A percentile compares a stretch with the other conserved stretches of the same genome.
Conservation (phyloP, 2,888 invertebrate species). For the Patella ulyssiponensis region DNA sequence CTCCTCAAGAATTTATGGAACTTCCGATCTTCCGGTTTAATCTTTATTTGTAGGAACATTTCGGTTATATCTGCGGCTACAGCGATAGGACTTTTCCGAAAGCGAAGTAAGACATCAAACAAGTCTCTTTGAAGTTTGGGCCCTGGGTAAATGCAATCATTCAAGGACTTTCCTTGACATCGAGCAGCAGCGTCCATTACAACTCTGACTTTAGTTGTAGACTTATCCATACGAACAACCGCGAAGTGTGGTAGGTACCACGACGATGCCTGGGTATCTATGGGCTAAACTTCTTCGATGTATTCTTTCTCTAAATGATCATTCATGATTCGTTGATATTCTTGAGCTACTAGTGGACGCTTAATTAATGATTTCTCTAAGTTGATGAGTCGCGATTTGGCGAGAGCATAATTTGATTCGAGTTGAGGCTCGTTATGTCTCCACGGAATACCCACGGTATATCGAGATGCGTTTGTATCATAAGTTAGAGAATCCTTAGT, state of each 20-base stretch:
- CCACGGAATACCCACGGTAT: slow-evolving; percentile 8
- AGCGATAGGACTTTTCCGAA: not conserved
- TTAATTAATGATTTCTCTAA: slow-evolving; percentile 1
- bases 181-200: not conserved
- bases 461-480: not conserved
- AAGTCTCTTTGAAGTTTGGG: not conserved
- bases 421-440: not conserved
- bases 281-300: not conserved
- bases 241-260: slow-evolving; percentile 11
- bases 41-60: not conserved
- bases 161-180: too few relatives aligned
- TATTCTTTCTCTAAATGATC: not conserved
- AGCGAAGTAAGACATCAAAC: not conserved
- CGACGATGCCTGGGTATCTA: too few relatives aligned
- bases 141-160: too few relatives aligned
- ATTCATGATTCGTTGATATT: slow-evolving; percentile 4
- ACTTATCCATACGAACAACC: not conserved
- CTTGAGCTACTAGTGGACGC: not conserved
- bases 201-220: not conserved
- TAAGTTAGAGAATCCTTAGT: not conserved
- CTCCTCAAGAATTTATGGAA: slow-evolving; percentile 5
- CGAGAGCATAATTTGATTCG: not conserved
- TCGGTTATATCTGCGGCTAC: not conserved
- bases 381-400: not conserved
- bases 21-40: not conserved